A percentile compares a stretch with the other conserved stretches of the same genome.
Conservation (phyloP, 2,888 invertebrate genomes). For the Maniola hyperantus region DNA sequence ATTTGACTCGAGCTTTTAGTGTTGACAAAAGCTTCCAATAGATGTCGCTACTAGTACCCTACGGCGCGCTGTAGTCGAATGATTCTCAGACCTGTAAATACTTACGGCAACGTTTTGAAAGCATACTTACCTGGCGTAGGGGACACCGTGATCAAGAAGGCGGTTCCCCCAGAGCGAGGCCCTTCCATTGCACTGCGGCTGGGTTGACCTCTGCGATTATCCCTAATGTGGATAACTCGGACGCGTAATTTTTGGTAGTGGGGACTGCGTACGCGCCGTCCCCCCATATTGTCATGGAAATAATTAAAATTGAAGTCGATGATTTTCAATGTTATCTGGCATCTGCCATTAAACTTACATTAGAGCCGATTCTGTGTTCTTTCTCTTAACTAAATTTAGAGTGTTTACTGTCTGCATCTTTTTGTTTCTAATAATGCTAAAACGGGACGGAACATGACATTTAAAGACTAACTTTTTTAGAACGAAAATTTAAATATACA, state of each 20-base stretch:
- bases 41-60: neutral
- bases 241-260: constrained; percentile 4
- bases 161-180: constrained; percentile 16
- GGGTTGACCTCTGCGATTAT: constrained; percentile 27
- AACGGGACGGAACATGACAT: too few species aligned
- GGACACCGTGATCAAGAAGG: constrained; percentile 21
- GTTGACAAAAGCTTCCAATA: neutral
- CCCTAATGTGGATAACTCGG: constrained; percentile 23
- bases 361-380: too few species aligned
- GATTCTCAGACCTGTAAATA: too few species aligned
- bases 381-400: too few species aligned
- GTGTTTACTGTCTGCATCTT: too few species aligned
- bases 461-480: too few species aligned
- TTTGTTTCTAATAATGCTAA: too few species aligned
- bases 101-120: too few species aligned
- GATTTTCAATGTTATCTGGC: too few species aligned
- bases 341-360: too few species aligned
- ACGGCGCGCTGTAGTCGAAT: neutral
- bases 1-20: neutral
- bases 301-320: too few species aligned
- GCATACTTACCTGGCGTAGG: constrained; percentile 27
- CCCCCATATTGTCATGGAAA: neutral
- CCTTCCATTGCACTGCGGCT: constrained; percentile 24
- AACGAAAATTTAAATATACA: too few species aligned
- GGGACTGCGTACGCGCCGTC: constrained; percentile 1